A percentile compares a stretch with the other conserved stretches of the same genome.
Evolutionary conservation across 1,140 invertebrate species (phyloP).

Genomic region (Drosophila kanapiae): DNA sequence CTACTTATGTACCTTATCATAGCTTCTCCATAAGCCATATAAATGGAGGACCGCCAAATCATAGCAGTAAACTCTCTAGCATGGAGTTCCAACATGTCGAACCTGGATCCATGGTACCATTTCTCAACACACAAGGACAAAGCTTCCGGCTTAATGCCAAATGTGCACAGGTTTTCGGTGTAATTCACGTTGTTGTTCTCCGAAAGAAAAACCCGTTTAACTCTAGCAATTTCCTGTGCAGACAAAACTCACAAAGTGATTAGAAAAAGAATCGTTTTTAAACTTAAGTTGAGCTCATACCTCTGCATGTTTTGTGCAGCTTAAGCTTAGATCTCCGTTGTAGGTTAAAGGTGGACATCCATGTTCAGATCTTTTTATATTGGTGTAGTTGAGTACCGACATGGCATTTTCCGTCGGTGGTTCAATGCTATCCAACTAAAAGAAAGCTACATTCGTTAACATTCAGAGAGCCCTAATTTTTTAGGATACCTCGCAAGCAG

Average conservation of each 20-base stretch:
- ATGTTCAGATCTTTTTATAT: neutral
- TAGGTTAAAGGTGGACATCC: neutral
- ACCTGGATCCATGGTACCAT: neutral
- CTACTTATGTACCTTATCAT: neutral
- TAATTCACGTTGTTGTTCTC: neutral
- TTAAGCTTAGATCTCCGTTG: neutral
- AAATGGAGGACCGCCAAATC: constrained; percentile 2
- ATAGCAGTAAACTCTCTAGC: constrained; percentile 7
- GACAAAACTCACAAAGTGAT: too few species aligned
- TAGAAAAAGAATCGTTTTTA: too few species aligned
- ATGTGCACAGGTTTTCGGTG: constrained; percentile 8
- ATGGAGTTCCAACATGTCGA: neutral
- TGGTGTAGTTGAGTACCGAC: neutral
- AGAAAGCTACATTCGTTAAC: neutral
- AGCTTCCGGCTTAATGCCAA: neutral
- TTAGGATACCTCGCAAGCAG: neutral
- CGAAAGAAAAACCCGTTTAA: fast-evolving
- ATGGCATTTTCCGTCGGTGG: neutral
- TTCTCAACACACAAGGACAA: neutral
- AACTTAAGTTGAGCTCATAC: neutral
- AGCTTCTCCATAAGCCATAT: constrained; percentile 9
- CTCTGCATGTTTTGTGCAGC: neutral
- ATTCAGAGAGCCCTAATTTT: neutral
- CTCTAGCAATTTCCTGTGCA: neutral
- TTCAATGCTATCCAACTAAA: neutral